Base-by-base conservation (phyloP, 2,113 vertebrate genomes). In the Phrynosoma platyrhinos region DNA sequence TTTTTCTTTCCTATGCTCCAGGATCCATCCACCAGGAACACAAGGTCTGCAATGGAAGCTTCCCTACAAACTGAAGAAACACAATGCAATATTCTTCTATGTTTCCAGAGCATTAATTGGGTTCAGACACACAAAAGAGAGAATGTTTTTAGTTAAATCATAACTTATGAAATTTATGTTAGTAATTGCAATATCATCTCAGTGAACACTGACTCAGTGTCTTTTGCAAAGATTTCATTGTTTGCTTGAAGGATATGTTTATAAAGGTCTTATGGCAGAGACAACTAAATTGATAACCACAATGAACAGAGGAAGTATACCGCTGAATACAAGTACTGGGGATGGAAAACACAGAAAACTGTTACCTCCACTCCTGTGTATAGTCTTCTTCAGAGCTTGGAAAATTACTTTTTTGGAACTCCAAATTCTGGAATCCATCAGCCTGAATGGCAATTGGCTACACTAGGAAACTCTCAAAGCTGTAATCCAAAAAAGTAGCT, bases 11-110 rank as follows among this genome's bases (percentile, higher is more conserved):
- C 72, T 53, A 83, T 68, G 86, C 74, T 95, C 89, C 91, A 93
- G 16, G 90, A 95, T 78, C 83, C 55, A 69, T 94, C 94, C 71
- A 97, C 91, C 32, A 97, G 90, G 89, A 97, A 95, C 53, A 97
- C 23, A 0, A 95, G 30, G 10, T 94, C 95, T 85, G 92, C 95
- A 55, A 94, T 13, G 8, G 86, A 92, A 55, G 86, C 91, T 88
- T 96, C 89, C 53, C 83, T 95, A 87, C 94, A 95, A 36, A 90
- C 94, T 96, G 78, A 68, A 90, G 86, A 88, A 93, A 88, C 42
- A 91, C 1, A 4, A 66, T 66, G 5, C 23, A 78, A 82, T 7
- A 69, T 87, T 78, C 2, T 42, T 86, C 25, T 30, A 42, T 25
- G 52, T 25, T 68, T 81, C 55, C n/a, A 25, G 9, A 32, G 2